These are phyloP conservation scores for Zingel zingel DNA, from an alignment of 2,113 vertebrate genomes.

Conservation along the genomic window DNA sequence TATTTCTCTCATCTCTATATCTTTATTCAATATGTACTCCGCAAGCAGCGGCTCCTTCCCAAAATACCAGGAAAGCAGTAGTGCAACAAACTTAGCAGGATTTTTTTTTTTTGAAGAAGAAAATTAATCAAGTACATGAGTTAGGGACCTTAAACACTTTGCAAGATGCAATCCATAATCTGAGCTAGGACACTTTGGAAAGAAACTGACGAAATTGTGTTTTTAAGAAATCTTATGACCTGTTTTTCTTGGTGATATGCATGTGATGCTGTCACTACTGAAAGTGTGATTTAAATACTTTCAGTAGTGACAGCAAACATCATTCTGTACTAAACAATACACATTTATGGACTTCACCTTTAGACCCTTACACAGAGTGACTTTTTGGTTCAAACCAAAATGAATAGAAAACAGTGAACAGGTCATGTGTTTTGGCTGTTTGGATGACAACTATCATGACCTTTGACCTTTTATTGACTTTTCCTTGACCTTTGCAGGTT, in stretches of 20 bases:
- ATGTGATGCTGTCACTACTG: background rate
- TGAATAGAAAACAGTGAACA: slow-evolving; percentile 82
- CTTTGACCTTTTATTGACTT: slow-evolving; percentile 68
- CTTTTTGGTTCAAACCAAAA: slow-evolving; percentile 78
- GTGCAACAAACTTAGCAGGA: slow-evolving; percentile 92
- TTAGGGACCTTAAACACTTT: slow-evolving; percentile 64
- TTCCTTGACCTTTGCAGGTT: slow-evolving; percentile 81
- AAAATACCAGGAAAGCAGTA: slow-evolving; percentile 90
- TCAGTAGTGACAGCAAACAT: background rate
- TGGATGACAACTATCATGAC: slow-evolving; percentile 78
- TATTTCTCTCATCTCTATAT: slow-evolving; percentile 54
- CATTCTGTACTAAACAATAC: background rate
- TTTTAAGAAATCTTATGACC: background rate
- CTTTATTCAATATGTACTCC: slow-evolving; percentile 78
- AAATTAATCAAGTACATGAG: slow-evolving; percentile 85
- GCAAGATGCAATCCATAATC: slow-evolving; percentile 72
- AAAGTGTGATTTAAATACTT: background rate
- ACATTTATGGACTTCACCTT: slow-evolving; percentile 56
- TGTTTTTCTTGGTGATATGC: background rate
- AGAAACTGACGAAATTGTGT: background rate
- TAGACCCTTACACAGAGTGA: slow-evolving; percentile 34
- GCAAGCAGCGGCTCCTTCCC: slow-evolving; percentile 88
- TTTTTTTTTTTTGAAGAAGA: slow-evolving; percentile 45
- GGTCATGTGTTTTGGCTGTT: slow-evolving; percentile 81
- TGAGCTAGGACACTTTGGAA: background rate